Base-by-base conservation (phyloP, 1,140 invertebrate genomes). In the Pachyrhynchus sulphureomaculatus region DNA sequence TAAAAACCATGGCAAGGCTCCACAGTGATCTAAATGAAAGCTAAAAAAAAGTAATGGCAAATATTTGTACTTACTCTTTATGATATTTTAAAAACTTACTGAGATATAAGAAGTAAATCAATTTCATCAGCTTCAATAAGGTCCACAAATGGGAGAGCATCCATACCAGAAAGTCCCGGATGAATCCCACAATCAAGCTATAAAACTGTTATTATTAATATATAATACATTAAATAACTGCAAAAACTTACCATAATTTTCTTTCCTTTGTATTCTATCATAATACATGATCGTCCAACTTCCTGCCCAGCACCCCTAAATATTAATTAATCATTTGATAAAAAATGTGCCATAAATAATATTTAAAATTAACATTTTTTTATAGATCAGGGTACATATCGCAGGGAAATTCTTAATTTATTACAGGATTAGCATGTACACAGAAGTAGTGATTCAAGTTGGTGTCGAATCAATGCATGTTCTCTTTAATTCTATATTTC, bases 21-120 rank as follows among this genome's bases (percentile, higher is more conserved):
- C 98, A 74, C 92, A 96, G 78, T 99, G 98, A 75, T 99, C 98
- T 72, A 99, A 83, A 80, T 99, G 98, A 79, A 99, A 99, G 81
- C 89, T 90, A 68, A 57, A 78, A 79, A 23, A 51, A 48, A 32
- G 45, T 34, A 13, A 4, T n/a, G 15, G 4, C 10, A n/a, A 4
- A 37, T 37, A 37, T 2, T 20, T 34, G 18, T 47, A 29, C 4
- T 29, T 39, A 29, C 15, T 37, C 6, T 21, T 13, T 41, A 26
- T 53, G 33, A 42, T 51, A 9, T 13, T 29, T 51, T 29, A 2
- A 2, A 34, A 37, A 86, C 86, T 85, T 80, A 94, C 91, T 99
- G 96, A 65, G 95, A 97, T 64, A 99, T 92, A 2, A 99, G 80
- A 0, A 99, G 80, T 13, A 99, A 80, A 81, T 99, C 98, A 52